A percentile compares a stretch with the other conserved stretches of the same genome.
phyloP scores from a whole-genome alignment of 2,888 invertebrate genomes.

The Trissoscelio sp. region DNA sequence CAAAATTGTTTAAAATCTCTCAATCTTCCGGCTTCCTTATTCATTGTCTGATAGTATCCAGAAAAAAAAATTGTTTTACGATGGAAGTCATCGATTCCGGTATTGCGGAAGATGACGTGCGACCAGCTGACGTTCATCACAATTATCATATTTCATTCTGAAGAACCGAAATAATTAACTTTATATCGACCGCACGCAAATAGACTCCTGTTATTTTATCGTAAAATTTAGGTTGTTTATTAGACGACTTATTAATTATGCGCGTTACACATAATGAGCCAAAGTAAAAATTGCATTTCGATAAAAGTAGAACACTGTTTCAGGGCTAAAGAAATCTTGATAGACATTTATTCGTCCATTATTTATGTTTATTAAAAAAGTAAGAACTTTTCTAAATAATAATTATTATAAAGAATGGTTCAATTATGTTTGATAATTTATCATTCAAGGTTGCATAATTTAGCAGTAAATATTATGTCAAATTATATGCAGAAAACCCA shows the following conservation, averaged over 20 bases:
- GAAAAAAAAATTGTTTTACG: slow-evolving; percentile 13
- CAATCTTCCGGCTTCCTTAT: no score
- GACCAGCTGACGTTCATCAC: slow-evolving; percentile 31
- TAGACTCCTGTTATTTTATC: slow-evolving; percentile 26
- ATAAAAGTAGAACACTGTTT: no score
- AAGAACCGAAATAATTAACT: slow-evolving; percentile 45
- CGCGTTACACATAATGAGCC: background rate
- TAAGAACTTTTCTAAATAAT: no score
- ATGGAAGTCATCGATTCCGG: slow-evolving; percentile 6
- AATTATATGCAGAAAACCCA: slow-evolving; percentile 1
- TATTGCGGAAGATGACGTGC: slow-evolving; percentile 39
- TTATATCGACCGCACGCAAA: slow-evolving; percentile 16
- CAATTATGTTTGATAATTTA: no score
- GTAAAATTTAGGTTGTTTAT: slow-evolving; percentile 15
- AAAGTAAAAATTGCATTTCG: no score
- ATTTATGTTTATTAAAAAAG: no score
- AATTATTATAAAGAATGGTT: no score
- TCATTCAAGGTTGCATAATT: background rate
- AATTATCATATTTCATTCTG: slow-evolving; percentile 34
- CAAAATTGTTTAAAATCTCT: no score
- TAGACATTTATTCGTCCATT: no score
- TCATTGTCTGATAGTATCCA: background rate
- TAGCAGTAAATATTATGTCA: slow-evolving; percentile 10
- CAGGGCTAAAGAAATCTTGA: no score
- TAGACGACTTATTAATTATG: background rate